Percentiles rank a stretch among this genome's conserved stretches.
phyloP scores from a whole-genome alignment of 2,113 vertebrate species.

The Cardinalis cardinalis region DNA sequence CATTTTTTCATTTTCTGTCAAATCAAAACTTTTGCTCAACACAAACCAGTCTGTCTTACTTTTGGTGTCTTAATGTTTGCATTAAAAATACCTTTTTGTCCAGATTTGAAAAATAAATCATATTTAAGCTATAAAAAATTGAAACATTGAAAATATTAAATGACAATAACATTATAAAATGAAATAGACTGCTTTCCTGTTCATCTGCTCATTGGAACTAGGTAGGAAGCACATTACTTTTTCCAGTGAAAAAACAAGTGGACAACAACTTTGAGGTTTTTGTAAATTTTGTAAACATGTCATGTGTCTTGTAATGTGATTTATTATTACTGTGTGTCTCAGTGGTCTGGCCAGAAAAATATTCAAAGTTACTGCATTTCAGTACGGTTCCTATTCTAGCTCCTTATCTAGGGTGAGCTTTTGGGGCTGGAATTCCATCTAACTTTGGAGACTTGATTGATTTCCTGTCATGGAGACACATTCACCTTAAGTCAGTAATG shows the following conservation, averaged over 20 bases:
- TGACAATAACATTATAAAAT: background rate
- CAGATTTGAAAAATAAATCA: background rate
- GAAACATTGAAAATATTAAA: background rate
- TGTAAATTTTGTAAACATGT: background rate
- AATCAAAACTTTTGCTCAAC: background rate
- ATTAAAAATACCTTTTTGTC: background rate
- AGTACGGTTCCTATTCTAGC: background rate
- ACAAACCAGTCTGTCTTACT: background rate
- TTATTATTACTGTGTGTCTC: background rate
- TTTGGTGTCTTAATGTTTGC: background rate
- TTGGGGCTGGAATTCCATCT: background rate
- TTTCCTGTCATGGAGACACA: background rate
- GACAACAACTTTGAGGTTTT: background rate
- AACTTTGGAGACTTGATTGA: background rate
- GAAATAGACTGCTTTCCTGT: background rate
- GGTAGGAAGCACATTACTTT: background rate
- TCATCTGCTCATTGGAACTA: background rate
- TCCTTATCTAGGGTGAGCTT: background rate
- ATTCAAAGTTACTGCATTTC: background rate
- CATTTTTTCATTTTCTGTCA: background rate
- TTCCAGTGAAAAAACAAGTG: background rate
- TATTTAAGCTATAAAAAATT: background rate
- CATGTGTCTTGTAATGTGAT: background rate
- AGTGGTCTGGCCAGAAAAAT: background rate
- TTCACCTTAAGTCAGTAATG: background rate